A percentile compares a stretch with the other conserved stretches of the same genome.
phyloP scores from a whole-genome alignment of 2,797 vertebrate species.

The Erpetoichthys calabaricus region DNA sequence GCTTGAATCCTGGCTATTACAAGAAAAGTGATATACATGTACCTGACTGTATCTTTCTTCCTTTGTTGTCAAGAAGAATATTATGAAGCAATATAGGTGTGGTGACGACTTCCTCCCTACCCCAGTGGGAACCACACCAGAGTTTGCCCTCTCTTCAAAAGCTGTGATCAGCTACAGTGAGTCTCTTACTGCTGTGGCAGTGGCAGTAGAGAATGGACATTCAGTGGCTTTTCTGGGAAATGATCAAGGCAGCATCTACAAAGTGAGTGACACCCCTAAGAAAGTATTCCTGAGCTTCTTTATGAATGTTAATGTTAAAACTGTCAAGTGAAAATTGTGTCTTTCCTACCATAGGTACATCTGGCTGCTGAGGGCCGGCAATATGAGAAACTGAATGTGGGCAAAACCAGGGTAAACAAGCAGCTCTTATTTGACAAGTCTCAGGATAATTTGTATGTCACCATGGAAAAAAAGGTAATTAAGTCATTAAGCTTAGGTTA shows the following conservation, averaged over 20 bases:
- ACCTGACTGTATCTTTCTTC: background rate
- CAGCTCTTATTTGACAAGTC: conserved; percentile 72
- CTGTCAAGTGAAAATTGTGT: background rate
- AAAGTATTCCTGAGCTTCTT: conserved; percentile 12
- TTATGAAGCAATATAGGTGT: conserved; percentile 27
- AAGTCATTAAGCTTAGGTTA: conserved; percentile 8
- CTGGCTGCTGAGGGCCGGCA: conserved; percentile 38
- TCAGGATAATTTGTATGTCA: conserved; percentile 69
- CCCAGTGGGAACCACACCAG: conserved; percentile 71
- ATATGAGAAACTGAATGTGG: conserved; percentile 50
- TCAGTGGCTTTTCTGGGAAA: conserved; percentile 80
- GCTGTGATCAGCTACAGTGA: conserved; percentile 35
- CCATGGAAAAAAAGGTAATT: conserved; percentile 78
- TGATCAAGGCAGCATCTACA: conserved; percentile 65
- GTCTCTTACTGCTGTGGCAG: conserved; percentile 65
- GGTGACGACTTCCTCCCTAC: conserved; percentile 63
- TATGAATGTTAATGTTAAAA: background rate
- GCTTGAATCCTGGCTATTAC: too few species aligned
- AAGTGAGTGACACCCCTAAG: conserved; percentile 47
- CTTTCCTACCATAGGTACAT: conserved; percentile 53
- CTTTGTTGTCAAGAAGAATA: background rate
- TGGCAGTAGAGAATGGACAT: conserved; percentile 70
- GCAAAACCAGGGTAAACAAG: conserved; percentile 65
- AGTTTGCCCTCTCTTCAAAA: conserved; percentile 37
- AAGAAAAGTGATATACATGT: too few species aligned